Evolutionary conservation across 2,888 invertebrate species (phyloP), one percentile per base, ranked within the genome.

Genomic region (Pseudolycoriella hygida): DNA sequence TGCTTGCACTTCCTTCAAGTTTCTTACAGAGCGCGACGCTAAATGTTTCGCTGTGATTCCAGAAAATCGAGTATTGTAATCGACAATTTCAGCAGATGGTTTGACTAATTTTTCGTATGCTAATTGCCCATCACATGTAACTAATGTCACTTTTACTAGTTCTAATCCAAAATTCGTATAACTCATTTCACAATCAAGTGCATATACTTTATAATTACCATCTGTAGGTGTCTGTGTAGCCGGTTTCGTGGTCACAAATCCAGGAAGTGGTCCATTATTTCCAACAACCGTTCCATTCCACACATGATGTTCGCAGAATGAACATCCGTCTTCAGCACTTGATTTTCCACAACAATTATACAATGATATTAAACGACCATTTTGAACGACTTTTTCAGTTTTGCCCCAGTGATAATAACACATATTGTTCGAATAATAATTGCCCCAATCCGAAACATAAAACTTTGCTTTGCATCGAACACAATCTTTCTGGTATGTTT

Each of bases 121-220:
- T 20, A 81, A 64, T 40, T 74, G 70, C 3, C 85, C 81, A 56
- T 85, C 77, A 25, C 76, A 65, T 31, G 73, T 73, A 45, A 94
- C 77, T 45, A 96, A 76, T 6, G 92, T 88, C 20, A 96, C 77
- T 61, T 89, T 80, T 17, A 87, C 83, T 45, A 93, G 65, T 62
- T 96, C 94, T 42, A 86, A 67, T 2, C 96, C 96, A 17, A 71
- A 69, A 1, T 78, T 78, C 3, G 94, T 94, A 61, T 83, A 94
- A 54, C 88, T 87, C 96, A 96, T 97, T 68, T 98, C 97, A 61
- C 96, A 93, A 66, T 98, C 98, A 18, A 97, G 60, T 1, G 89
- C 86, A 62, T 80, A 92, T 2, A 86, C 76, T 0, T 68, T 67
- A 47, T 61, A 63, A 48, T 65, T 60, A 0, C 61, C 62, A 46